Base-by-base conservation (phyloP, 2,888 invertebrate genomes). In the Ormyrus nitidulus region DNA sequence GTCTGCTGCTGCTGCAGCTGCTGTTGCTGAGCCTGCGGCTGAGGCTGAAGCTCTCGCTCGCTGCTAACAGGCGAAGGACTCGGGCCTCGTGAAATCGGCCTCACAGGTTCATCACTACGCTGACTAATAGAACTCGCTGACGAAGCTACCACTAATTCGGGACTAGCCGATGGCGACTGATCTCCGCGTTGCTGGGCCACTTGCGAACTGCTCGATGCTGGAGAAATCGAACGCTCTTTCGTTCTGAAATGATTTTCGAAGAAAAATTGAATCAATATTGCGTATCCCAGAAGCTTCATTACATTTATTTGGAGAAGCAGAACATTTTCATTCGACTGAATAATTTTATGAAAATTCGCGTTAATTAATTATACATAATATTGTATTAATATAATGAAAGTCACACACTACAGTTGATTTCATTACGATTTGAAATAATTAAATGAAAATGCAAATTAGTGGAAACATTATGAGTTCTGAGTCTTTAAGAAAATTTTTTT, bases 61-160 rank as follows among this genome's bases (percentile, higher is more conserved):
- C 84, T 86, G 54, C 77, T 83, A 44, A 81, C 81, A 44, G 81
- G 81, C 72, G 84, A 84, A 6, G 85, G 84, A 75, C 83, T 84
- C 34, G 71, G 44, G 1, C 13, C 53, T 9, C 49, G 19, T 9
- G 8, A 2, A n/a, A 51, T 2, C 11, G 7, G 3, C 8, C 34
- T 4, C 8, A 1, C 34, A 9, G 5, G 51, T 34, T 80, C 77
- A n/a, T 74, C 65, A 59, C 61, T 72, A 6, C 69, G 59, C 7
- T 71, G 74, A 5, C 54, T 65, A 6, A 59, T 11, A 3, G 80
- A 75, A 13, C 77, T 77, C 46, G 72, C 54, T 13, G 82, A 83
- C 0, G 84, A 81, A 11, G 84, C 83, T 54, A 85, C 85, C 48
- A 85, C 84, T 13, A 81, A 48, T 10, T 80, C 81, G 2, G 80